Evolutionary conservation across 2,797 vertebrate genomes (phyloP).

Genomic region (Aselliscus stoliczkanus): DNA sequence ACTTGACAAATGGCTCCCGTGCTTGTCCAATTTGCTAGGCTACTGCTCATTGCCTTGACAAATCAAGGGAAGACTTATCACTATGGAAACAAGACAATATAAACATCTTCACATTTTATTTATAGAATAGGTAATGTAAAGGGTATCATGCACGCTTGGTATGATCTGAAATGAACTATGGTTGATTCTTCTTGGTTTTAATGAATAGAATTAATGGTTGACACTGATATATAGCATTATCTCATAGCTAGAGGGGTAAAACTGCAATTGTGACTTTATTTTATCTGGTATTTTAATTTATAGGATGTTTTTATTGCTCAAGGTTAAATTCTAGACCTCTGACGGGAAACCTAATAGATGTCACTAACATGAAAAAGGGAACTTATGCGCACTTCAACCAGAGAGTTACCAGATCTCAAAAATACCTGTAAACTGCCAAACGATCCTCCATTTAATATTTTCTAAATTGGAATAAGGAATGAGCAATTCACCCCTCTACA

Average conservation of each 20-base stretch:
- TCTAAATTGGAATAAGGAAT: background rate
- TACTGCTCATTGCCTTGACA: conserved; percentile 76
- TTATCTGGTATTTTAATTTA: conserved; percentile 63
- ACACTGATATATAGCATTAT: conserved; percentile 50
- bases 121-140: conserved; percentile 71
- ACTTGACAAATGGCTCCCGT: conserved; percentile 56
- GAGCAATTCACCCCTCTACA: background rate
- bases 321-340: conserved; percentile 35
- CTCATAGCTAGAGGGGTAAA: conserved; percentile 50
- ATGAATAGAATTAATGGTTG: conserved; percentile 66
- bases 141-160: background rate
- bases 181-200: conserved; percentile 60
- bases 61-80: conserved; percentile 68
- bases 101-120: conserved; percentile 76
- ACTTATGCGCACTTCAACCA: conserved; percentile 32
- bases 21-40: conserved; percentile 68
- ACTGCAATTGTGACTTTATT: conserved; percentile 60
- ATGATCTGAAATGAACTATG: conserved; percentile 46
- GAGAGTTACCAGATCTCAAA: conserved; percentile 15
- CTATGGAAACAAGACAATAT: conserved; percentile 80
- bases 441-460: background rate
- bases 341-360: conserved; percentile 38
- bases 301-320: conserved; percentile 42
- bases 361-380: conserved; percentile 37
- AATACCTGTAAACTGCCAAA: background rate